Evolutionary conservation across 2,888 invertebrate species (phyloP), one percentile per base, ranked within the genome.

Genomic region (Thyatira batis): DNA sequence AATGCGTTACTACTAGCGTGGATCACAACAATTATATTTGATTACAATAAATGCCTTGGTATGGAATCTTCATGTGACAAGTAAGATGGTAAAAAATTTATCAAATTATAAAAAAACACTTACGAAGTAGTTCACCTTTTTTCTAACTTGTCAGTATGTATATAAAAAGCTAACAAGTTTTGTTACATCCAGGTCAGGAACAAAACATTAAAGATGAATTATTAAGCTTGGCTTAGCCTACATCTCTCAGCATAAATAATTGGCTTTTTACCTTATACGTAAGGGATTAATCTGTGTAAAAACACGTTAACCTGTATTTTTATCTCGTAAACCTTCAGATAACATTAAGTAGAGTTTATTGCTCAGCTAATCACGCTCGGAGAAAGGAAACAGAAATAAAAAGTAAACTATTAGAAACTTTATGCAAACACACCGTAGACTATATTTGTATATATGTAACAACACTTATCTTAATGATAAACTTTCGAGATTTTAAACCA

Each of bases 371-470:
- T 51, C 43, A 48, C 44, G 46, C 27, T 43, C 20, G 44, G 54
- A 54, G 54, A 54, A 54, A 54, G 54, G 54, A 54, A 51, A 44
- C n/a, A 9, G n/a, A 30, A 45, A 23, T 27, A 48, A 33, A 51
- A 27, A 48, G 48, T 48, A 48, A 48, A 48, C 39, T 48, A 48
- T 48, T 27, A 48, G 48, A 48, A 48, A 27, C 48, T 48, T 48
- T 27, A 48, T 48, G 48, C 48, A 48, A 48, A 48, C 48, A 23
- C 17, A 23, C n/a, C 13, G 45, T 23, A 13, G 25, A 46, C 39
- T 39, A n/a, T 39, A 39, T 39, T 39, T 33, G 33, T 33, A 33
- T 11, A 28, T 11, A 28, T 28, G 11, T 13, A 33, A n/a, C n/a
- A n/a, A 33, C 17, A 39, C 39, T 39, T 39, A 39, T 39, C 39